Evolutionary conservation across 1,140 invertebrate species (phyloP), one percentile per base, ranked within the genome.

Genomic region (Brachionus manjavacas): DNA sequence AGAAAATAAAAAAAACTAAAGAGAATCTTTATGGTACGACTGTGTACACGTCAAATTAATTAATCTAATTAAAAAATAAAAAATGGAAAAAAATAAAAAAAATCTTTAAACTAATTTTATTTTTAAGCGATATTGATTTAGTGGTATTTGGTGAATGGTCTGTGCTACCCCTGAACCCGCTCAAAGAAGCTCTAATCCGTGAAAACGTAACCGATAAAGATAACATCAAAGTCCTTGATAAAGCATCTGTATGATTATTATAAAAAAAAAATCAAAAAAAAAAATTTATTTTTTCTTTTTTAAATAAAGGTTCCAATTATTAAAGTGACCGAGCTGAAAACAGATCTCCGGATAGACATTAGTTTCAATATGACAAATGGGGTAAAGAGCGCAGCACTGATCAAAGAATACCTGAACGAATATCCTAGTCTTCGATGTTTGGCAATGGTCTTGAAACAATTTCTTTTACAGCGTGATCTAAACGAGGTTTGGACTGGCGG

Each of bases 401-500:
- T 99, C 84, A 96, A 95, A 88, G 91, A 90, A 88, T 91, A 89
- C 85, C 88, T 91, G 86, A 79, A 88, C 41, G 86, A 89, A 84
- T 98, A 93, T 91, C 95, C 95, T 25, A 93, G 94, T 80, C 91
- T 99, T 85, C 93, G 94, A 28, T 97, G 96, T 88, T 91, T 99
- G 86, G 96, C 98, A 85, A 93, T 98, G 90, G 96, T 98, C 76
- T 91, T 99, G 85, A 99, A 99, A 91, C 96, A 98, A 91, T 99
- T 98, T 91, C 92, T 99, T 81, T 91, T 97, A 72, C 95, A 98
- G 90, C 92, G 96, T 89, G 95, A 98, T 91, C 92, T 99, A 86
- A 99, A 99, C 91, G 96, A 99, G 92, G 97, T 99, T 68, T 99
- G 97, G 91, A 98, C 96, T 74, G 96, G 97, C 86, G 97, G 97